Evolutionary conservation across 2,113 vertebrate species (phyloP), one percentile per base, ranked within the genome.

Genomic region (Fukomys damarensis): DNA sequence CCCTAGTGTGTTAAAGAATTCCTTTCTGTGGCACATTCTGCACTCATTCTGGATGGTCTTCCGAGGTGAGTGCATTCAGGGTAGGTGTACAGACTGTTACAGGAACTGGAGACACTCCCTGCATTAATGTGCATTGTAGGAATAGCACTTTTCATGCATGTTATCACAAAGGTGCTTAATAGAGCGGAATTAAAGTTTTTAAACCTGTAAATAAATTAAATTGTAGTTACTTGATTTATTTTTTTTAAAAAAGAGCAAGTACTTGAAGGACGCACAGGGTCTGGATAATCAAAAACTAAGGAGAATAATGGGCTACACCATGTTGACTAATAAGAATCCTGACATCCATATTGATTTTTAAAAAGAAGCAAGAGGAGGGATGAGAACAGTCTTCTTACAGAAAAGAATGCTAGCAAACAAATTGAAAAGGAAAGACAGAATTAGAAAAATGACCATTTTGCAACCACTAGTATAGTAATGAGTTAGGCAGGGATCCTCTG

Each of bases 111-210:
- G 94, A 91, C 80, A 85, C 95, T 95, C 89, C 96, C 96, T 97
- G 83, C 61, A 83, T 88, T 43, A 80, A 35, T 97, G 93, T 72
- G 95, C 90, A 92, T 81, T 97, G 96, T 91, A 90, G 97, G 98
- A 93, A 77, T 49, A 89, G 91, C 92, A 94, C 95, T 97, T 90
- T 97, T 97, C 96, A 91, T 97, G 97, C 96, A n/a, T 56, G 72
- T 41, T 96, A 96, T 95, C 81, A 86, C 70, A 43, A 83, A 97
- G 97, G 90, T 96, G 96, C 92, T 96, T 96, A 24, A 32, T 63
- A 94, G 97, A 97, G 82, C 41, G 70, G 77, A 96, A 95, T 95
- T 94, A 38, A 66, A 76, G 92, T 93, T 96, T 96, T 95, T 91
- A 95, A 86, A 95, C 77, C 84, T 94, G 86, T 95, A 96, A 97